A percentile compares a stretch with the other conserved stretches of the same genome.
phyloP scores from a whole-genome alignment of 2,888 invertebrate species.

The Epirrita christyi region DNA sequence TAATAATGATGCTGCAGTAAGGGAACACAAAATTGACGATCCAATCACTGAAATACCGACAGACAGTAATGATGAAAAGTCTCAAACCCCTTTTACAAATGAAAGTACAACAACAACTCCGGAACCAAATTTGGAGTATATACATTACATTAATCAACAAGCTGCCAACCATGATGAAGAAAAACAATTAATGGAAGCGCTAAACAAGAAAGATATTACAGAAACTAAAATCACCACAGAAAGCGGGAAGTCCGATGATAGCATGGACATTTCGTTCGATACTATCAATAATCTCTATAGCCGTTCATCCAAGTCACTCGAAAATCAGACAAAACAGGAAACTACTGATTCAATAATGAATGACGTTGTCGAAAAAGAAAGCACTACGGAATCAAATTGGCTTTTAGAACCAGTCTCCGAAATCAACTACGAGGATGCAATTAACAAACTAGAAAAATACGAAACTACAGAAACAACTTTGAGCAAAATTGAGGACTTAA shows the following conservation, averaged over 20 bases:
- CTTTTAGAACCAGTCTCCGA: conserved; percentile 67
- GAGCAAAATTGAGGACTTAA: conserved; percentile 62
- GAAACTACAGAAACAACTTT: conserved; percentile 57
- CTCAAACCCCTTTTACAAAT: conserved; percentile 22
- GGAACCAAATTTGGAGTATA: conserved; percentile 40
- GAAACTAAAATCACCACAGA: conserved; percentile 43
- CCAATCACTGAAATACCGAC: conserved; percentile 35
- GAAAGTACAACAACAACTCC: conserved; percentile 38
- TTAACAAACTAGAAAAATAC: conserved; percentile 57
- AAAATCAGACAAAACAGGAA: conserved; percentile 43
- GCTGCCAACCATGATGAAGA: conserved; percentile 42
- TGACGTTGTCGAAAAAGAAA: conserved; percentile 34
- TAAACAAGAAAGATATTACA: conserved; percentile 45
- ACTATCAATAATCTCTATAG: conserved; percentile 66
- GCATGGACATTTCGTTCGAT: conserved; percentile 67
- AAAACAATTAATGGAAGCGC: conserved; percentile 51
- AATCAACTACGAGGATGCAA: conserved; percentile 59
- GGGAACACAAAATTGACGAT: conserved; percentile 7
- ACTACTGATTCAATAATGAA: conserved; percentile 34
- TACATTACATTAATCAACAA: conserved; percentile 52
- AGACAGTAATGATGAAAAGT: conserved; percentile 37
- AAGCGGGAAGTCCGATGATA: conserved; percentile 48
- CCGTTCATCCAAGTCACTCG: conserved; percentile 69
- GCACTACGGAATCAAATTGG: conserved; percentile 70
- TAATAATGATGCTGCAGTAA: conserved; percentile 21